A percentile compares a stretch with the other conserved stretches of the same genome.
phyloP scores from a whole-genome alignment of 2,113 vertebrate species.

The Xerus inauris region DNA sequence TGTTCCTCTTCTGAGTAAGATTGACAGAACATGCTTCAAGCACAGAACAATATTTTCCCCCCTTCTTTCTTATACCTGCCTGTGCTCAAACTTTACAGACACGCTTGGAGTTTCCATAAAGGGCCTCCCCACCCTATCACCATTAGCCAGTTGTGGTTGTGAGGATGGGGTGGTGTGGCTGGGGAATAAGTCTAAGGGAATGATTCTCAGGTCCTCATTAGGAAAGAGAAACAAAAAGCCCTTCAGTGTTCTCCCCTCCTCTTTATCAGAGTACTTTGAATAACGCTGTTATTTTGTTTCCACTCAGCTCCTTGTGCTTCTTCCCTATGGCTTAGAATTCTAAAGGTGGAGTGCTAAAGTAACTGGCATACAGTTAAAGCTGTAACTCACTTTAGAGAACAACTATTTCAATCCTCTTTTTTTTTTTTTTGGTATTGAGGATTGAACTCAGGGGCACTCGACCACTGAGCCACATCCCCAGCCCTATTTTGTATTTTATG shows the following conservation, averaged over 20 bases:
- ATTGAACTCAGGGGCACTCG: too few relatives aligned
- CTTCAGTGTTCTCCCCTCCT: not conserved
- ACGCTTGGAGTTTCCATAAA: not conserved
- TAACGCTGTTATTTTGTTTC: not conserved
- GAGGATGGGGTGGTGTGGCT: fast-evolving
- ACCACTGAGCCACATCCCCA: too few relatives aligned
- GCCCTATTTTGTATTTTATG: too few relatives aligned
- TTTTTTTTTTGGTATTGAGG: too few relatives aligned
- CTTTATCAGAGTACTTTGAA: not conserved
- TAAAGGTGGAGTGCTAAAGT: not conserved
- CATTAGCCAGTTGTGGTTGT: not conserved
- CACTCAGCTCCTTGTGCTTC: not conserved
- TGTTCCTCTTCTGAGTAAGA: not conserved
- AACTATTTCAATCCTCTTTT: not conserved
- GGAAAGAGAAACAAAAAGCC: not conserved
- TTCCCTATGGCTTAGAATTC: not conserved
- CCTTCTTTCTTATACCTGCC: not conserved
- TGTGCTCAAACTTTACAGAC: not conserved
- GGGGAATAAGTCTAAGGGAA: not conserved
- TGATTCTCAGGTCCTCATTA: not conserved
- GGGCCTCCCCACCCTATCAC: not conserved
- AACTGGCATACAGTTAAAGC: not conserved
- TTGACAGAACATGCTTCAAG: slow-evolving; percentile 25
- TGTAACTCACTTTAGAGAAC: not conserved
- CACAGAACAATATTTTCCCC: not conserved